Evolutionary conservation across 2,888 invertebrate species (phyloP).

Genomic region (Octodonta nipae): DNA sequence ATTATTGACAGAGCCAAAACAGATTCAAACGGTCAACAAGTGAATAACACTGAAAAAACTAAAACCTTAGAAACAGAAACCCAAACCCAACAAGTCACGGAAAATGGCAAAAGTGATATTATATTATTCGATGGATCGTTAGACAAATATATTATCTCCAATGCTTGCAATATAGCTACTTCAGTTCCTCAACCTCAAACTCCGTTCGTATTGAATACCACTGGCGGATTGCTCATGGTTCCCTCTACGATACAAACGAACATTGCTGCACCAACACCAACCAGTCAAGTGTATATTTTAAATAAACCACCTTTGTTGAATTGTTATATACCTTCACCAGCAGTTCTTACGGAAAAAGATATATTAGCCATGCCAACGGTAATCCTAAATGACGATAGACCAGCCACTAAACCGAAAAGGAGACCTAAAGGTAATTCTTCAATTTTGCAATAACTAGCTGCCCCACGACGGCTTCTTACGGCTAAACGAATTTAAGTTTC

Average conservation of each 20-base stretch:
- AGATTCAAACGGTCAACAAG: no score
- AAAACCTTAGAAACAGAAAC: no score
- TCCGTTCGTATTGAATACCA: slow-evolving; percentile 6
- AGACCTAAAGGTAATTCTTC: background rate
- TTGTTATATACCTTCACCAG: slow-evolving; percentile 5
- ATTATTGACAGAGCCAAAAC: no score
- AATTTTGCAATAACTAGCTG: no score
- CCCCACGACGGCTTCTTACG: no score
- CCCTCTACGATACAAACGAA: no score
- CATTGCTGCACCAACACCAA: background rate
- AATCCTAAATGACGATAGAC: slow-evolving; percentile 17
- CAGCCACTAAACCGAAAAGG: background rate
- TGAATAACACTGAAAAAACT: no score
- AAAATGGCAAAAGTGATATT: no score
- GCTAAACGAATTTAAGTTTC: no score
- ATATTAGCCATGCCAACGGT: slow-evolving; percentile 31
- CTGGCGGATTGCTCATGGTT: slow-evolving; percentile 4
- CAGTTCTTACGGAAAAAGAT: slow-evolving; percentile 23
- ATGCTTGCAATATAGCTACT: slow-evolving; percentile 2
- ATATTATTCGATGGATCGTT: slow-evolving; percentile 16
- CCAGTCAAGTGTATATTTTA: background rate
- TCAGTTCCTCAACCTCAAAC: slow-evolving; percentile 7
- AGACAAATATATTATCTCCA: slow-evolving; percentile 14
- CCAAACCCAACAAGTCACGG: no score
- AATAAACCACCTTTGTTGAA: background rate